Evolutionary conservation across 2,113 vertebrate species (phyloP), one percentile per base, ranked within the genome.

Genomic region (Aleadryas rufinucha): DNA sequence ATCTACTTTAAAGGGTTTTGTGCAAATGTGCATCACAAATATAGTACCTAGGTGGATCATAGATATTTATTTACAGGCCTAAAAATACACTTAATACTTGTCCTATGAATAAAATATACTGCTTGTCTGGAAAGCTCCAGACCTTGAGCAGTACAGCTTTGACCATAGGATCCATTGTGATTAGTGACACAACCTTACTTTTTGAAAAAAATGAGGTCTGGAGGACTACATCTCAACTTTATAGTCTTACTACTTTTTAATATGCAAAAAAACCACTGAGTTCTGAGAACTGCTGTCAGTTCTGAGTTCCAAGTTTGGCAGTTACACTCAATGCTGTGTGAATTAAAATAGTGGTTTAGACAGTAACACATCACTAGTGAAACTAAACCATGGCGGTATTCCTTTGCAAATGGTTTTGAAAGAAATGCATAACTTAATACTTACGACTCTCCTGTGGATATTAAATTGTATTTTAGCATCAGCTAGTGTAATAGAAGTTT

Each of bases 61-160:
- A 80, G 84, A 4, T 65, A 87, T 60, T 92, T 97, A 89, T 95
- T 87, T 94, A 72, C 28, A 64, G 21, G 53, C 64, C 42, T 92
- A 85, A 87, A 93, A 92, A 93, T 54, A 45, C 7, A 50, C 13
- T 44, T 75, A 61, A 28, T 47, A 20, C 13, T 77, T 95, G 50
- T 69, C 60, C 71, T 82, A 59, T 61, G 83, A 82, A 81, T 90
- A 65, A 94, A 79, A 66, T 35, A n/a, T 24, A 33, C 35, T 66
- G 49, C 10, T 57, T 91, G 59, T 31, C 69, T 76, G 45, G 79
- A 86, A 79, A 80, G 47, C 69, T 79, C 35, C 75, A 79, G 87
- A 63, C 53, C 41, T 60, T 31, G 61, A 79, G 57, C 61, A 44
- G 33, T 69, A 54, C 59, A 79, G 57, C 50, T 93, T 87, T 87